Evolutionary conservation across 2,797 vertebrate genomes (phyloP), one percentile per base, ranked within the genome.

Genomic region (Tolypeutes matacus): DNA sequence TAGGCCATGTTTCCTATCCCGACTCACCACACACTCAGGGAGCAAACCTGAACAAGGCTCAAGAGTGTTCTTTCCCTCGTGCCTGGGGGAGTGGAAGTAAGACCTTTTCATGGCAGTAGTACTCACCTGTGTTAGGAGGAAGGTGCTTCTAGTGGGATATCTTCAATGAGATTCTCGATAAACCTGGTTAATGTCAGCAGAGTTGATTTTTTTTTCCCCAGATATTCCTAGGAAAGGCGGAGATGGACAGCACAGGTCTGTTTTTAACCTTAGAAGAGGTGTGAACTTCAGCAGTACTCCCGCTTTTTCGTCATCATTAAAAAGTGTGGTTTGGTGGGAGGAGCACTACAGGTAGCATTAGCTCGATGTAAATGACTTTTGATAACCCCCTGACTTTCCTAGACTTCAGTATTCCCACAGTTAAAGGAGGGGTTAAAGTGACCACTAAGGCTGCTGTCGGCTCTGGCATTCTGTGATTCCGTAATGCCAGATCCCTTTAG

Each of bases 141-240:
- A 65, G 14, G 36, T 12, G 67, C 2, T 75, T 4, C 14, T 62
- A 36, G 25, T n/a, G 39, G 58, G 29, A 42, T 81, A 60, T 53
- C 83, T 80, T 51, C 51, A 67, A 17, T 80, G 39, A 91, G 69
- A 56, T 49, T 92, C 56, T 92, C 70, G 25, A 64, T 29, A 90
- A 88, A 60, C 34, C 27, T 90, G 31, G 73, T 67, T 81, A 70
- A 42, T 58, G 20, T 15, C 27, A 82, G 17, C 3, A 76, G 12
- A 91, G 42, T 29, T 93, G 27, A 58, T 15, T 94, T 88, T 88
- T 89, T 46, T 46, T 8, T 72, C 60, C 36, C 75, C 25, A 39
- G 27, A 31, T 39, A n/a, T 34, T 29, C 67, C 65, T 58, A 29
- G 15, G 23, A 88, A 86, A 95, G 75, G 27, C 13, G 75, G 36